These are phyloP conservation scores for Zosterops pallidus DNA, from an alignment of 2,113 vertebrate genomes.

Conservation along the genomic window DNA sequence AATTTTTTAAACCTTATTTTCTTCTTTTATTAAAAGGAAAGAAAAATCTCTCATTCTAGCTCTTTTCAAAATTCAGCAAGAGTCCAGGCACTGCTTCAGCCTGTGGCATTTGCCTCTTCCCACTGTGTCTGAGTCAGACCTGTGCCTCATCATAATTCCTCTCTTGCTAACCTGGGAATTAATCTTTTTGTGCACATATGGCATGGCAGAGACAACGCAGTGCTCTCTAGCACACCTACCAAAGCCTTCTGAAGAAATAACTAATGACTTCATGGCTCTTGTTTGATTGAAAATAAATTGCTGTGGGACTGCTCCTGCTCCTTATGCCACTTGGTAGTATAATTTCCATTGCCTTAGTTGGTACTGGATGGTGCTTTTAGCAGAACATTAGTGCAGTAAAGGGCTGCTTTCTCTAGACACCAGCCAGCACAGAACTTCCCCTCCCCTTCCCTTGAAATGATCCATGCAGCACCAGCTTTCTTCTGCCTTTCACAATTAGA, in stretches of 20 bases:
- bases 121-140: constrained; percentile 41
- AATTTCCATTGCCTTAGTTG: neutral
- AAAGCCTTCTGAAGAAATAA: constrained; percentile 39
- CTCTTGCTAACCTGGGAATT: constrained; percentile 49
- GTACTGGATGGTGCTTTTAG: neutral
- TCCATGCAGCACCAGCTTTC: neutral
- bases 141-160: constrained; percentile 33
- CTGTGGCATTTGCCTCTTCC: constrained; percentile 16
- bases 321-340: neutral
- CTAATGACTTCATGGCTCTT: constrained; percentile 13
- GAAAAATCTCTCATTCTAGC: neutral
- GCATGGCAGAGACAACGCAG: neutral
- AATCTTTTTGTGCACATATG: constrained; percentile 47
- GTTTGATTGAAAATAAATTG: constrained; percentile 48
- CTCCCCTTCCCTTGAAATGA: neutral
- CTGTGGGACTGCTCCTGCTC: neutral
- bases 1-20: neutral
- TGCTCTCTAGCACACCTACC: constrained; percentile 15
- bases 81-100: neutral
- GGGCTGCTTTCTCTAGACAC: neutral
- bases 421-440: neutral
- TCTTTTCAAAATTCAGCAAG: constrained; percentile 26
- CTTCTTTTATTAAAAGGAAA: neutral
- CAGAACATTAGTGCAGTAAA: neutral
- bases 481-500: neutral